phyloP scores from a whole-genome alignment of 2,888 invertebrate genomes.

The Cheilosia vulpina region DNA sequence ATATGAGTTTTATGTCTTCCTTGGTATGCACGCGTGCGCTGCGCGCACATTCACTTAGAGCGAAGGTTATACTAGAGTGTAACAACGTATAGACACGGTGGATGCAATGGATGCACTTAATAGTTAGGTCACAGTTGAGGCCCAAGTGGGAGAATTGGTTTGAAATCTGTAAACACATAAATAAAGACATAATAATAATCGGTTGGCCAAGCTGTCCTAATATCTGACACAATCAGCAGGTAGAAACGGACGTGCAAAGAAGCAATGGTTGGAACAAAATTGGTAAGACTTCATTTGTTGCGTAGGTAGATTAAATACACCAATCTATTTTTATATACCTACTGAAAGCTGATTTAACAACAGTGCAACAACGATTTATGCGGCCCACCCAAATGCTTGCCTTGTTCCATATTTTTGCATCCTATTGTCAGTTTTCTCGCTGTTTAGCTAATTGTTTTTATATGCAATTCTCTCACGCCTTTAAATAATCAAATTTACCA shows the following conservation, averaged over 20 bases:
- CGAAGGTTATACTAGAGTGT: constrained; percentile 7
- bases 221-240: constrained; percentile 62
- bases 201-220: constrained; percentile 57
- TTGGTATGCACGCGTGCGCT: constrained; percentile 63
- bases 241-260: constrained; percentile 5
- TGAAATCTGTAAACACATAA: constrained; percentile 71
- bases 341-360: no score
- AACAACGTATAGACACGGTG: constrained; percentile 1
- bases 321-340: no score
- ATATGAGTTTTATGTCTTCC: constrained; percentile 72
- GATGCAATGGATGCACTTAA: constrained; percentile 58
- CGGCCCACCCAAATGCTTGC: no score
- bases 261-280: no score
- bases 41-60: constrained; percentile 47
- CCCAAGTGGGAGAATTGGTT: constrained; percentile 58
- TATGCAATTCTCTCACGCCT: constrained; percentile 35
- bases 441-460: no score
- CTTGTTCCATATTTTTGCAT: neutral
- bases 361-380: no score
- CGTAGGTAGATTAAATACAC: no score
- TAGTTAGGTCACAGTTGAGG: constrained; percentile 72
- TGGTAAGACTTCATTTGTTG: no score
- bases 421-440: neutral
- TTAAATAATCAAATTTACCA: constrained; percentile 11
- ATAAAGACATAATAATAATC: constrained; percentile 69